A percentile compares a stretch with the other conserved stretches of the same genome.
phyloP scores from a whole-genome alignment of 2,888 invertebrate species.

The Criorhina ranunculi region DNA sequence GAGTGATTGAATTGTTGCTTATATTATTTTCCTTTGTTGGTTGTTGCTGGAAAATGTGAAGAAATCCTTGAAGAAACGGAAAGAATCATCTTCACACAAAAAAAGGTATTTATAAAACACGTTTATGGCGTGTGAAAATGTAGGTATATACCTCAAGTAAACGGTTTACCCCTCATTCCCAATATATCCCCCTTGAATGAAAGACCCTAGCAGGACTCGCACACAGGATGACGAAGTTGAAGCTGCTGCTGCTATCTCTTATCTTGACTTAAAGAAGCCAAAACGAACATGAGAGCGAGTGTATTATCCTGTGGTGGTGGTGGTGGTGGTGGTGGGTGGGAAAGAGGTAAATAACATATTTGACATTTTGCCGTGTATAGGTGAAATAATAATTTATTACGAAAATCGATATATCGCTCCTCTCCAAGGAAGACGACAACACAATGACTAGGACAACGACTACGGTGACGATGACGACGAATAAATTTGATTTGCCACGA shows the following conservation, averaged over 20 bases:
- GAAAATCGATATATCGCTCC: conserved; percentile 71
- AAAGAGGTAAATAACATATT: conserved; percentile 75
- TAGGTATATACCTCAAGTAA: conserved; percentile 55
- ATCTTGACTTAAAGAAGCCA: conserved; percentile 51
- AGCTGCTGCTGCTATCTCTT: conserved; percentile 40
- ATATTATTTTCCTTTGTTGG: not conserved
- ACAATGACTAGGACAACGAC: conserved; percentile 57
- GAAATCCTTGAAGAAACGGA: conserved; percentile 54
- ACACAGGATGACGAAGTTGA: conserved; percentile 36
- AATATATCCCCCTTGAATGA: conserved; percentile 19
- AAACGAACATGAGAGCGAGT: conserved; percentile 55
- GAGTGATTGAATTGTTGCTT: conserved; percentile 18
- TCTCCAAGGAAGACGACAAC: conserved; percentile 37
- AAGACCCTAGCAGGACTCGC: conserved; percentile 36
- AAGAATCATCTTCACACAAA: conserved; percentile 55
- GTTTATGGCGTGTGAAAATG: conserved; percentile 70
- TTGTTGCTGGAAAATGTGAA: conserved; percentile 7
- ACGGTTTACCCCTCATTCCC: conserved; percentile 23
- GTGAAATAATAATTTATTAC: conserved; percentile 75
- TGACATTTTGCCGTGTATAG: conserved; percentile 71
- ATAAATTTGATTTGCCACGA: conserved; percentile 73
- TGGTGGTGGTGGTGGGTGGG: not conserved
- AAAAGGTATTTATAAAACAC: conserved; percentile 74
- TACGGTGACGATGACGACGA: conserved; percentile 52
- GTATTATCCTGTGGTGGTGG: conserved; percentile 64